Evolutionary conservation across 2,113 vertebrate species (phyloP), one percentile per base, ranked within the genome.

Genomic region (Brachyhypopomus occidentalis): DNA sequence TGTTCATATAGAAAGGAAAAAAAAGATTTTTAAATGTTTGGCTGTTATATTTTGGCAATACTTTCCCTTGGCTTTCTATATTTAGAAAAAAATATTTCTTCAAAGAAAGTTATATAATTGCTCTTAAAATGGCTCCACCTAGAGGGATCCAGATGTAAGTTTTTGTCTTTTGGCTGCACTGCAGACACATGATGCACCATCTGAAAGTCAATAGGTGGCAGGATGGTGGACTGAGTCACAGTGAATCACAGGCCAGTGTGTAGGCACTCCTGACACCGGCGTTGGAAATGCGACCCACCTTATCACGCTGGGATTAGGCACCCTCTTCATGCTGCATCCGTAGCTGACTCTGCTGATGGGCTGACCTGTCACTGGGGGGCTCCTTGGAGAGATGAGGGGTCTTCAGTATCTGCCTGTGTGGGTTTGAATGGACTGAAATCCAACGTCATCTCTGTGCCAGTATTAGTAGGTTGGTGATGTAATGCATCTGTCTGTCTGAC

Each of bases 401-500:
- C 14, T 52, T 82, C 41, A 71, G 60, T 45, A 72, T 71, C 38
- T n/a, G 36, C 60, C 67, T 48, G 56, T 9, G 41, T 76, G 25
- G 38, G n/a, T 78, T 78, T 25, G 9, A 60, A 19, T 60, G 66
- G 22, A 67, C 60, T 75, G 48, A 63, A 77, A 77, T 52, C 62
- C 27, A 58, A 20, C 72, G 59, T 48, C 16, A 67, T 79, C 30
- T 45, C 48, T 69, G 12, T 67, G 83, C 79, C 66, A 84, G 52
- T 60, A 82, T 84, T 86, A 79, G 72, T 82, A 82, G 82, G 82
- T 76, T 27, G 34, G 78, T 78, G 72, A 73, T 84, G 69, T 72
- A 60, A 86, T 79, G 60, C 76, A 85, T 85, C 58, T 81, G 78
- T 56, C 41, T 34, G 34, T 30, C 59, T 81, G 84, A 86, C 78